Base-by-base conservation (phyloP, 2,888 invertebrate genomes). In the Gibbula magus region DNA sequence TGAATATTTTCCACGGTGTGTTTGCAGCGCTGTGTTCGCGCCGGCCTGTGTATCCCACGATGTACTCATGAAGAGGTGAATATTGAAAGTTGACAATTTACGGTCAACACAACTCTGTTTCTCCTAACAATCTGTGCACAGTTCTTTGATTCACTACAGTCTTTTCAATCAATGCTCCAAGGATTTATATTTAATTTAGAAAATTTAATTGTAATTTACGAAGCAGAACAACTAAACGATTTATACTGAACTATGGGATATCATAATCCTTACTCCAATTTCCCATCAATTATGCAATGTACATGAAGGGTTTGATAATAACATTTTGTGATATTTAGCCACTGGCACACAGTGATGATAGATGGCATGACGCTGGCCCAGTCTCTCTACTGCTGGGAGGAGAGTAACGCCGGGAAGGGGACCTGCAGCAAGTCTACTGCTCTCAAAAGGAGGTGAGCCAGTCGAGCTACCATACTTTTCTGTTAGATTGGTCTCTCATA, bases 31-130 rank as follows among this genome's bases (percentile, higher is more conserved):
- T 0, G 96, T 97, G 1, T 98, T 98, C 92, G 97, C 98, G 0
- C 98, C 98, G 2, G 96, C 97, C 4, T 98, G 98, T 92, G 96
- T 98, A 77, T 97, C 98, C 0, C 98, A 98, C 93, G 96, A 97
- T 0, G 96, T 98, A 8, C 94, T 98, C 0, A 96, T 97, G 2
- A 96, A 97, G 88, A 90, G 87, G 91, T 91, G 87, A 83, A 87
- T 75, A 66, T 18, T 0, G 7, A 45, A 10, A 45, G 1, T 45
- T 10, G 45, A 45, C 5, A 13, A 45, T 45, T 45, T 4, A 10
- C 13, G 1, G 1, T 45, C 5, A 10, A 45, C 5, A 45, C 5
- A 45, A 10, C 10, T 1, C 1, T 10, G 13, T 8, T 45, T 7
- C 13, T 45, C 13, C 13, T 10, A 45, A 45, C 10, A 35, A 35